Conservation (phyloP, 2,888 invertebrate genomes). For the Machimus atricapillus region DNA sequence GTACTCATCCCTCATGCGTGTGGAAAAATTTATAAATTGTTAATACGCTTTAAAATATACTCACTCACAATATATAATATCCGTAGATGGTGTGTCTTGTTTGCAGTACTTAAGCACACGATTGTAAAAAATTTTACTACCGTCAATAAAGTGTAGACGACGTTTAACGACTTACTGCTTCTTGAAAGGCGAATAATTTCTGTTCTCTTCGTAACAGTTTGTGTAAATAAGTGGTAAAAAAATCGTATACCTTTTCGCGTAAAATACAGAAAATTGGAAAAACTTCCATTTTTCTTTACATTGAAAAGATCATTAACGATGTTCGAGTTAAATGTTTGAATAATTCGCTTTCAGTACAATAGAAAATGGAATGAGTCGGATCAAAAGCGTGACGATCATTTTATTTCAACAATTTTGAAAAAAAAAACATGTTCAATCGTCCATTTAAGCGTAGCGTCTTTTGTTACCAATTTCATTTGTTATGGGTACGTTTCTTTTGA, state of each 20-base stretch:
- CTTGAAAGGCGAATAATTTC: background rate
- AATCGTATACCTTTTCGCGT: background rate
- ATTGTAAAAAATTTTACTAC: background rate
- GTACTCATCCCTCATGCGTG: no score
- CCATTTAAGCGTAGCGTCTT: background rate
- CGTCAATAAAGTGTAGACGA: background rate
- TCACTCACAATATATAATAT: background rate
- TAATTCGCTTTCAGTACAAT: background rate
- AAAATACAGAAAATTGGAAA: background rate
- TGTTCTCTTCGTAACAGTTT: background rate
- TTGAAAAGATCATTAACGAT: background rate
- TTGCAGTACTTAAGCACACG: background rate
- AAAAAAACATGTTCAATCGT: background rate
- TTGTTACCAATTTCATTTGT: background rate
- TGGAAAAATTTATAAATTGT: background rate
- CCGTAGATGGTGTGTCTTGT: background rate
- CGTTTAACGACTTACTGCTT: background rate
- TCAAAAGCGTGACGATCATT: slow-evolving; percentile 7
- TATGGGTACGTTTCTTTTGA: background rate
- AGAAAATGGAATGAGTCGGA: background rate
- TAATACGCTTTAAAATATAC: background rate
- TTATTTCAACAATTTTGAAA: background rate
- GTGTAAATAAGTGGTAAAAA: background rate
- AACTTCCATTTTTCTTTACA: background rate
- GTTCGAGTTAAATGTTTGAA: background rate